Evolutionary conservation across 2,113 vertebrate species (phyloP).

Genomic region (Sphaerodactylus townsendi): DNA sequence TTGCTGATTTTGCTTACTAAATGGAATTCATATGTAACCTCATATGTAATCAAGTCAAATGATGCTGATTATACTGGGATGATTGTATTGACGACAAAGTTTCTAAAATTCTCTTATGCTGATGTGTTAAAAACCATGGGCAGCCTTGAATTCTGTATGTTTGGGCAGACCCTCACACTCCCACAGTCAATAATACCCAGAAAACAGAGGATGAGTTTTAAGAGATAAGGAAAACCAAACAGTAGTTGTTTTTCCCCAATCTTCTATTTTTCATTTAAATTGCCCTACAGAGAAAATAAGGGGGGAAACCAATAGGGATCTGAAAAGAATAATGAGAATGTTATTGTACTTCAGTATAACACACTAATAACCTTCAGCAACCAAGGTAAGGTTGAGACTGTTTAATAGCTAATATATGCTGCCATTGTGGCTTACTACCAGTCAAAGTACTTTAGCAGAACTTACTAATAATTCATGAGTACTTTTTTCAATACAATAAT

Average conservation of each 20-base stretch:
- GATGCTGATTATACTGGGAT: no score
- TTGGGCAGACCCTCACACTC: not conserved
- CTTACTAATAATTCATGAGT: slow-evolving; percentile 14
- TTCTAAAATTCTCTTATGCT: not conserved
- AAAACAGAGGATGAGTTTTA: not conserved
- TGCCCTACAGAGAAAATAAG: not conserved
- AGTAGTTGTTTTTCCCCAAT: not conserved
- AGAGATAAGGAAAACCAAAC: not conserved
- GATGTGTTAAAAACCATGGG: no score
- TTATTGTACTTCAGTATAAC: not conserved
- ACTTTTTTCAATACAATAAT: not conserved
- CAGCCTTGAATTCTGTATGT: not conserved
- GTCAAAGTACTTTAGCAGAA: slow-evolving; percentile 9
- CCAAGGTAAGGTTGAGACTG: not conserved
- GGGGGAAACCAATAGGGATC: not conserved
- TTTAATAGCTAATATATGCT: slow-evolving; percentile 1
- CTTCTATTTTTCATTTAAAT: not conserved
- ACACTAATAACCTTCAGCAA: not conserved
- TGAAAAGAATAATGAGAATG: not conserved
- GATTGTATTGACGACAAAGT: no score
- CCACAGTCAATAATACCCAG: not conserved
- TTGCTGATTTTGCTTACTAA: no score
- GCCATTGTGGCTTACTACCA: not conserved
- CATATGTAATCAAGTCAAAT: no score
- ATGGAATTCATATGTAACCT: no score